phyloP scores from a whole-genome alignment of 1,140 invertebrate genomes.

The Atta colombica region DNA sequence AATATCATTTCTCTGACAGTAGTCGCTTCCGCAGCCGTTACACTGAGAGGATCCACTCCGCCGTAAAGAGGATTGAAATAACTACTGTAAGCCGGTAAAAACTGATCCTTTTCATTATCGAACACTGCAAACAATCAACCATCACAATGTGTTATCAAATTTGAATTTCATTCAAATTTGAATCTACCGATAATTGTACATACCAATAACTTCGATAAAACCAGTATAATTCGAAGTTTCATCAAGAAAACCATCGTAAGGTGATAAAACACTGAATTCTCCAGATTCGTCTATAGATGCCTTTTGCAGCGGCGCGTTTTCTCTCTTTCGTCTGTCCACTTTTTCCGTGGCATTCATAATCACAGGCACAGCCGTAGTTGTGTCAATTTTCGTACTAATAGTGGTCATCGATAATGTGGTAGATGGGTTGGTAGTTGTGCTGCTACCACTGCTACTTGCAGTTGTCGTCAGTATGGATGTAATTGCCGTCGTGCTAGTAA shows the following conservation, averaged over 20 bases:
- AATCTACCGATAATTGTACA: slow-evolving; percentile 69
- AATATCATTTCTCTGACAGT: slow-evolving; percentile 81
- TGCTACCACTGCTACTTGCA: background rate
- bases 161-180: background rate
- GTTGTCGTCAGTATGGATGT: slow-evolving; percentile 51
- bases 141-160: background rate
- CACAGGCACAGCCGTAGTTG: slow-evolving; percentile 51
- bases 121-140: slow-evolving; percentile 78
- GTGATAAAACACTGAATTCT: slow-evolving; percentile 70
- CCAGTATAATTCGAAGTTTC: slow-evolving; percentile 93
- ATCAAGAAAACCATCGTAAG: slow-evolving; percentile 91
- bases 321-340: slow-evolving; percentile 74
- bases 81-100: slow-evolving; percentile 82
- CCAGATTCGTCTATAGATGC: slow-evolving; percentile 65
- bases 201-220: slow-evolving; percentile 93
- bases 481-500: slow-evolving; percentile 65
- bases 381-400: slow-evolving; percentile 49
- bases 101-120: slow-evolving; percentile 75
- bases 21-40: slow-evolving; percentile 76
- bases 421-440: background rate
- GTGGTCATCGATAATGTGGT: slow-evolving; percentile 45
- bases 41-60: slow-evolving; percentile 79
- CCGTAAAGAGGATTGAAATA: slow-evolving; percentile 83
- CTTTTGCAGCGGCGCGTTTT: slow-evolving; percentile 70
- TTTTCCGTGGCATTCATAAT: slow-evolving; percentile 61